Conservation (phyloP, 2,797 vertebrate genomes). For the Leptodactylus fallax region DNA sequence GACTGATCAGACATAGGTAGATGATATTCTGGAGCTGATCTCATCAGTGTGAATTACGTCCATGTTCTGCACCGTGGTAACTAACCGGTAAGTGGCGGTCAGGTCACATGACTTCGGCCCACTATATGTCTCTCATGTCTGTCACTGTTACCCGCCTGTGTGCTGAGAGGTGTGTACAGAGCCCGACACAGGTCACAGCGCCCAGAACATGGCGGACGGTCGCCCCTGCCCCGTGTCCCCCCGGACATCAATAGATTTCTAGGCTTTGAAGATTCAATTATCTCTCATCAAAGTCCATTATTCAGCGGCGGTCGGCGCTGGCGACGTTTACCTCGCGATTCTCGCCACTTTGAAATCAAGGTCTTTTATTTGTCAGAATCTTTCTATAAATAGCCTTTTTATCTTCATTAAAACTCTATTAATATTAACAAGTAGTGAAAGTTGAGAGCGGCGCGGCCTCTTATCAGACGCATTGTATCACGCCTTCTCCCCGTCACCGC, state of each 20-base stretch:
- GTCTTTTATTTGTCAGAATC: neutral
- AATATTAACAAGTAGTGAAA: neutral
- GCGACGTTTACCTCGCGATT: neutral
- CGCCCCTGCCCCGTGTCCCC: neutral
- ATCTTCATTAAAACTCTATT: constrained; percentile 16
- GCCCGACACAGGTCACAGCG: neutral
- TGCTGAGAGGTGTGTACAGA: too few relatives aligned
- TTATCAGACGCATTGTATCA: neutral
- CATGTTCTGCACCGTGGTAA: too few relatives aligned
- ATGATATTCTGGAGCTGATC: too few relatives aligned
- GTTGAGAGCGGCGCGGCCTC: neutral
- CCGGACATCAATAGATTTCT: neutral
- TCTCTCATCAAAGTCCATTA: constrained; percentile 35
- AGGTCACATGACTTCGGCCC: too few relatives aligned
- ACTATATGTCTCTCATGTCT: too few relatives aligned
- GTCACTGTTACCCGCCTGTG: too few relatives aligned
- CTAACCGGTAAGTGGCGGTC: too few relatives aligned
- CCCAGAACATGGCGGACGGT: neutral
- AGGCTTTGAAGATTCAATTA: constrained; percentile 32
- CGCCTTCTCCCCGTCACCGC: neutral
- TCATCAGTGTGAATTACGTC: too few relatives aligned
- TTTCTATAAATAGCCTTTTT: constrained; percentile 9
- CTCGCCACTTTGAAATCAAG: constrained; percentile 18
- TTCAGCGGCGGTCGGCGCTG: neutral
- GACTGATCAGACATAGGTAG: too few relatives aligned